These are phyloP conservation scores for Hippocampus barbouri DNA, from an alignment of 2,113 vertebrate genomes.

Conservation along the genomic window DNA sequence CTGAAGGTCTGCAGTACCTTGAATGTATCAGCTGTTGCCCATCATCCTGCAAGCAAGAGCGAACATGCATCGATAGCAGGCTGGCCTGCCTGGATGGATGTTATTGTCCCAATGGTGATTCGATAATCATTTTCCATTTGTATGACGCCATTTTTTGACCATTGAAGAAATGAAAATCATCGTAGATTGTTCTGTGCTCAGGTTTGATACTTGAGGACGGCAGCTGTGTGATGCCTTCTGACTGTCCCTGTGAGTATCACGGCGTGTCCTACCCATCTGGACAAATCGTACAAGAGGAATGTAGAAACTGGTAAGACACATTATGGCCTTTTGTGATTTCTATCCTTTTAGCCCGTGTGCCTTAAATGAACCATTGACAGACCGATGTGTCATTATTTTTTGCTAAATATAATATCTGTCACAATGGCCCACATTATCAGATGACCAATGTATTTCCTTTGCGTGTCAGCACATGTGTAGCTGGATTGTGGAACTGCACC, in stretches of 20 bases:
- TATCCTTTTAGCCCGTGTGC: neutral
- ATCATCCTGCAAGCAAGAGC: conserved; percentile 75
- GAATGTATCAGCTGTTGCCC: conserved; percentile 94
- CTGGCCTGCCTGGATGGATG: conserved; percentile 93
- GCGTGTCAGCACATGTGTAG: conserved; percentile 82
- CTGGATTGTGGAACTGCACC: conserved; percentile 89
- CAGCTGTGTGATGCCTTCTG: conserved; percentile 78
- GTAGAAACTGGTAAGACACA: conserved; percentile 84
- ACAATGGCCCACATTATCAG: neutral
- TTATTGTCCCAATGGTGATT: conserved; percentile 85
- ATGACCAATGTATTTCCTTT: conserved; percentile 48
- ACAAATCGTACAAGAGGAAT: conserved; percentile 85
- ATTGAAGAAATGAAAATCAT: neutral
- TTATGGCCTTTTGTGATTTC: neutral
- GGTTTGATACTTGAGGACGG: conserved; percentile 86
- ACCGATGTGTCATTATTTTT: neutral
- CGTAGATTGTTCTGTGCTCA: conserved; percentile 38
- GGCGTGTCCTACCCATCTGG: conserved; percentile 78
- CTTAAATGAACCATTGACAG: neutral
- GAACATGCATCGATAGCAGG: conserved; percentile 84
- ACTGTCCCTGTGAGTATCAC: conserved; percentile 90
- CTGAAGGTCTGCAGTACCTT: conserved; percentile 75
- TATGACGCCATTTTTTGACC: too few species aligned
- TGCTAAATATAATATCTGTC: neutral
- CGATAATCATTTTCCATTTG: neutral